Evolutionary conservation across 2,113 vertebrate species (phyloP).

Genomic region (Scophthalmus maximus): DNA sequence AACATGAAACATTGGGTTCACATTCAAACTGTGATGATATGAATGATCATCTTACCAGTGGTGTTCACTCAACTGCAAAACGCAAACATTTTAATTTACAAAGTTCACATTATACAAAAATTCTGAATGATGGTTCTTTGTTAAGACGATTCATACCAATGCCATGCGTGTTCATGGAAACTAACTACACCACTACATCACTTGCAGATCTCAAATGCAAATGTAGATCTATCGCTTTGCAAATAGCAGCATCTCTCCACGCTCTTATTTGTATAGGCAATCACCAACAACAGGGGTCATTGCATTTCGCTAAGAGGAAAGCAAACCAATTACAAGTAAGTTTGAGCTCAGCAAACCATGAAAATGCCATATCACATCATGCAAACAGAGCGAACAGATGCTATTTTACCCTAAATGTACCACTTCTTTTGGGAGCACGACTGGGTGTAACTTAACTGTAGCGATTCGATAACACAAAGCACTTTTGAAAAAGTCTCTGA

Average conservation of each 20-base stretch:
- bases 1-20: slow-evolving; percentile 4
- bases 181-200: neutral
- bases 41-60: slow-evolving; percentile 4
- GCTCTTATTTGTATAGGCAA: slow-evolving; percentile 41
- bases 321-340: slow-evolving; percentile 68
- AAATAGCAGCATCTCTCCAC: slow-evolving; percentile 20
- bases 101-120: neutral
- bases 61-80: slow-evolving; percentile 5
- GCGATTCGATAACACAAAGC: slow-evolving; percentile 27
- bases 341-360: slow-evolving; percentile 69
- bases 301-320: slow-evolving; percentile 58
- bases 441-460: neutral
- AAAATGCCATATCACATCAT: slow-evolving; percentile 69
- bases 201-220: slow-evolving; percentile 14
- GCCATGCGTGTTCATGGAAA: neutral
- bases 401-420: slow-evolving; percentile 58
- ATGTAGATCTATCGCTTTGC: slow-evolving; percentile 20
- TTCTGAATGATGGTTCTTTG: neutral
- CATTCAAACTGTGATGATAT: neutral
- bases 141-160: neutral
- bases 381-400: slow-evolving; percentile 62
- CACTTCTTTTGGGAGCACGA: slow-evolving; percentile 18
- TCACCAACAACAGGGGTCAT: slow-evolving; percentile 61
- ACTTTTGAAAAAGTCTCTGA: slow-evolving; percentile 6
- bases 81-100: neutral